Base-by-base conservation (phyloP, 2,888 invertebrate genomes). In the Stenichneumon culpator region DNA sequence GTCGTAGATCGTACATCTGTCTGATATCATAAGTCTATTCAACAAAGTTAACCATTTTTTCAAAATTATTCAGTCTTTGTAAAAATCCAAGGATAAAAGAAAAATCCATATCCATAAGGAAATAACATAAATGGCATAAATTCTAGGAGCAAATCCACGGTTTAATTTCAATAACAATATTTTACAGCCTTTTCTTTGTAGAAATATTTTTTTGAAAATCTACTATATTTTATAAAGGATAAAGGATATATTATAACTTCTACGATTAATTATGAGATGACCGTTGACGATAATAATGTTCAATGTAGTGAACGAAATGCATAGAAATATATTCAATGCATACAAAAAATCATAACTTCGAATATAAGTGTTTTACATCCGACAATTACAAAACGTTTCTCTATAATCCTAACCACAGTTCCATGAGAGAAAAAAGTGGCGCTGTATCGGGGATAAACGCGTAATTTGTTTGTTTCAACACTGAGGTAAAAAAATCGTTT, bases 41-140 rank as follows among this genome's bases (percentile, higher is more conserved):
- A 9, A 54, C n/a, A 54, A 54, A 54, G 54, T 54, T 54, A 19
- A 54, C 54, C 54, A 54, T 54, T 54, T 54, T 54, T 9, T 54
- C 19, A 19, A 54, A 16, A 54, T 19, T 16, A 54, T 19, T 19
- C 54, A 54, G n/a, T 54, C 54, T 54, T 54, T 3, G 44, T 44
- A 44, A 44, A 44, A 44, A 44, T 4, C 3, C 44, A 14, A 44
- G 44, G 2, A 44, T 44, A 44, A 2, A 44, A 44, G 44, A 44
- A 44, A 44, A 44, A 44, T 44, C 2, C 3, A 44, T 44, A 44
- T 3, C 44, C 3, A 0, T 44, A 44, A 44, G 44, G 1, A 11
- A 44, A 44, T 44, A 11, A 7, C 14, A 44, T 44, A 44, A 44
- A 44, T 44, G 44, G 1, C 9, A 44, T 44, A 2, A 44, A 44